Conservation (phyloP, 1,140 invertebrate species). For the Andrena cerasifolii region DNA sequence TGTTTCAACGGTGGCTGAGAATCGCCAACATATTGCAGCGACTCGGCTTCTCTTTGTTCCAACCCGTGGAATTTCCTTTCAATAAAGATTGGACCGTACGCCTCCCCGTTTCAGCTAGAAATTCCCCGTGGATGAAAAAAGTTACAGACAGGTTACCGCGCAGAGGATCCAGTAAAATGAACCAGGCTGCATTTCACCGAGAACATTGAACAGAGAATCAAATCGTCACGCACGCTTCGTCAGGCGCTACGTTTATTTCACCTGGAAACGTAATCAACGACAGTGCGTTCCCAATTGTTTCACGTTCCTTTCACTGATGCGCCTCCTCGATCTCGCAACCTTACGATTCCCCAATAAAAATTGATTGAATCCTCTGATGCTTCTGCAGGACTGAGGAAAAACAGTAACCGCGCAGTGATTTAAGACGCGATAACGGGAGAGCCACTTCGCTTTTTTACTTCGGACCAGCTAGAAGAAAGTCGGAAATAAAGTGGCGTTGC, state of each 20-base stretch:
- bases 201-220: conserved; percentile 44
- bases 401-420: background rate
- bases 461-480: background rate
- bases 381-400: background rate
- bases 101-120: conserved; percentile 33
- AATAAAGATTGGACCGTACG: conserved; percentile 43
- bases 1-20: conserved; percentile 24
- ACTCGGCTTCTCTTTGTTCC: conserved; percentile 23
- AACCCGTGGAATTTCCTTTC: conserved; percentile 40
- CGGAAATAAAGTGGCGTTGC: conserved; percentile 2
- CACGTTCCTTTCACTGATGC: no score
- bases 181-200: background rate
- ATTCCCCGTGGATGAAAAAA: conserved; percentile 44
- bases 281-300: no score
- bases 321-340: no score
- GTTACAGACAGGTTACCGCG: conserved; percentile 17
- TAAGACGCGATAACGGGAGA: background rate
- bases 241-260: background rate
- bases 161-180: conserved; percentile 28
- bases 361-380: background rate
- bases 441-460: background rate
- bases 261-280: no score
- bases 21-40: conserved; percentile 50
- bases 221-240: background rate
- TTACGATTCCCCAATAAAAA: background rate